phyloP scores from a whole-genome alignment of 2,888 invertebrate species.

The Phyto melanocephala region DNA sequence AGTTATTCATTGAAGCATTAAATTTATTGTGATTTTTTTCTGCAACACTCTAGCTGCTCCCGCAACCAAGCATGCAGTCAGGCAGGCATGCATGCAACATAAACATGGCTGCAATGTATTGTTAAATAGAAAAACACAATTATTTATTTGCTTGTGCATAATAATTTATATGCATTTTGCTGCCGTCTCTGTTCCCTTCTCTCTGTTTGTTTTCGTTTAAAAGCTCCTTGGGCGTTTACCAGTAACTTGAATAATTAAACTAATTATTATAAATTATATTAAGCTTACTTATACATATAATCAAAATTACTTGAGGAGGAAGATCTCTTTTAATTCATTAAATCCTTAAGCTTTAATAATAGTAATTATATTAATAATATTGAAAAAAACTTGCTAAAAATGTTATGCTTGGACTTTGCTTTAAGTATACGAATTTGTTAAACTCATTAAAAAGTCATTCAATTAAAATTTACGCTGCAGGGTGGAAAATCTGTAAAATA shows the following conservation, averaged over 20 bases:
- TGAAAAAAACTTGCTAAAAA: not conserved
- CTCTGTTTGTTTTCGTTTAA: not conserved
- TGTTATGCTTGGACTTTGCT: not conserved
- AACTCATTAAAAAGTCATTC: slow-evolving; percentile 44
- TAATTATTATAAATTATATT: slow-evolving; percentile 20
- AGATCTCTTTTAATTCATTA: not conserved
- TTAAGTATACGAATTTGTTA: not conserved
- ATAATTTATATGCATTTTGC: not conserved
- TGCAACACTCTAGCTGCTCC: not conserved
- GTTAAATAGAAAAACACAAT: not conserved
- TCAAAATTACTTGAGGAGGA: not conserved
- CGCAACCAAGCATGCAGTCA: not conserved
- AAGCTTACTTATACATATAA: not conserved
- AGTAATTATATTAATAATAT: not conserved
- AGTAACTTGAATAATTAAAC: slow-evolving; percentile 11
- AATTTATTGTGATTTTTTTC: slow-evolving; percentile 38
- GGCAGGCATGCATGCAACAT: not conserved
- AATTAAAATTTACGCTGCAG: slow-evolving; percentile 24
- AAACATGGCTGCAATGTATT: not conserved
- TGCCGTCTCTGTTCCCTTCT: not conserved
- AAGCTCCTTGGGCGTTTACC: not conserved
- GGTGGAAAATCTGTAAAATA: not conserved
- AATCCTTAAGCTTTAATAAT: slow-evolving; percentile 3
- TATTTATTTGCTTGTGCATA: slow-evolving; percentile 1
- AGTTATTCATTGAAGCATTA: slow-evolving; percentile 23